Conservation (phyloP, 2,888 invertebrate species). For the Iphiclides podalirius region DNA sequence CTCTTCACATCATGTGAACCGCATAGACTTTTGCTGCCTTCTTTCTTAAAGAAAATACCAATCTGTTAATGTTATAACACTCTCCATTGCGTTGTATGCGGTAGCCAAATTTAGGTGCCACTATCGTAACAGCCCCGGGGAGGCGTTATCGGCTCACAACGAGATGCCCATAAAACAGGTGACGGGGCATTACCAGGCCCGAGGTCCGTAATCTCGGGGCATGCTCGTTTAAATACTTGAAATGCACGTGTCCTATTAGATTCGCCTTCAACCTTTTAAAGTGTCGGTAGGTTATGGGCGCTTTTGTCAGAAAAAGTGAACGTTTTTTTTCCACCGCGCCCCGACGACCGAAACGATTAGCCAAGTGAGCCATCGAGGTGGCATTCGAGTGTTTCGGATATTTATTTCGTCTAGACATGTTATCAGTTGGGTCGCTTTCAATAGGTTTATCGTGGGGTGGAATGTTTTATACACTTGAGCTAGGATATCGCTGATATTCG, state of each 20-base stretch:
- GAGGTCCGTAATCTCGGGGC: conserved; percentile 52
- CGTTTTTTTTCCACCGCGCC: conserved; percentile 43
- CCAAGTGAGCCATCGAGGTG: conserved; percentile 75
- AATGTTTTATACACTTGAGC: conserved; percentile 72
- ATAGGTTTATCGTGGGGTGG: conserved; percentile 60
- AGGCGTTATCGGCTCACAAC: conserved; percentile 16
- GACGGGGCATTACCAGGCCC: conserved; percentile 45
- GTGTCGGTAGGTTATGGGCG: conserved; percentile 61
- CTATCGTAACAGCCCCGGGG: not conserved
- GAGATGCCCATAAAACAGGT: conserved; percentile 27
- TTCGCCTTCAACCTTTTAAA: conserved; percentile 69
- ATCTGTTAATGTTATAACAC: no score
- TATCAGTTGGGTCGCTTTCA: conserved; percentile 62
- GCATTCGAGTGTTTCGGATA: conserved; percentile 73
- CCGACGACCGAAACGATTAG: conserved; percentile 61
- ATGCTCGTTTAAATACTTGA: conserved; percentile 54
- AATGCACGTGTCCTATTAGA: conserved; percentile 57
- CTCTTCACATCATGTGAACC: no score
- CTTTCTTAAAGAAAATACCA: no score
- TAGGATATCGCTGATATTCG: conserved; percentile 25
- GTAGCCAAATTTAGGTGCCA: conserved; percentile 1
- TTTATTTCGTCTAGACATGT: conserved; percentile 75
- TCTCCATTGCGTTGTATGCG: no score
- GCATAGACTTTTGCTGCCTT: no score
- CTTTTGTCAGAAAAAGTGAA: conserved; percentile 49